Evolutionary conservation across 2,113 vertebrate species (phyloP).

Genomic region (Panthera tigris): DNA sequence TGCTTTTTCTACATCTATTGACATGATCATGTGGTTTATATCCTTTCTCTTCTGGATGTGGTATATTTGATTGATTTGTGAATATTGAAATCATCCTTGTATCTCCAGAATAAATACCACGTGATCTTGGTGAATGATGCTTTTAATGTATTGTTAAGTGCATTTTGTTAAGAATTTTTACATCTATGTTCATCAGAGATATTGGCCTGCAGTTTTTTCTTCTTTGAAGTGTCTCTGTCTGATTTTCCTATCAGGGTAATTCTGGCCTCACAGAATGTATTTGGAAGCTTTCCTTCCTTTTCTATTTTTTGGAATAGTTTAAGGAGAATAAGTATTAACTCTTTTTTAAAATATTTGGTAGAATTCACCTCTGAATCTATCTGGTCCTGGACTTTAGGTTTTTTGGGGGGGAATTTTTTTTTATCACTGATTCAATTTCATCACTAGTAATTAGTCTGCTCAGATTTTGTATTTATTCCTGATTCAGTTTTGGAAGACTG

Average conservation of each 20-base stretch:
- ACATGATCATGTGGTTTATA: background rate
- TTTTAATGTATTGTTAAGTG: background rate
- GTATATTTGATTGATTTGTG: background rate
- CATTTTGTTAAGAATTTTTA: background rate
- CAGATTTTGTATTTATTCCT: background rate
- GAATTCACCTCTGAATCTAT: background rate
- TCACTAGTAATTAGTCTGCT: background rate
- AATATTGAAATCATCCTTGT: background rate
- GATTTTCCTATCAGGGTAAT: background rate
- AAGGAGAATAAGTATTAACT: background rate
- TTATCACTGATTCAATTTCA: background rate
- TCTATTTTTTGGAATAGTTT: background rate
- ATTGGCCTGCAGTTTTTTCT: background rate
- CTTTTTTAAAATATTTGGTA: background rate
- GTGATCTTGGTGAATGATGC: background rate
- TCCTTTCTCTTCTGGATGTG: background rate
- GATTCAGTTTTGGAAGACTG: background rate
- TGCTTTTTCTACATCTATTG: background rate
- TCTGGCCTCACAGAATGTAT: background rate
- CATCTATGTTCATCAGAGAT: background rate
- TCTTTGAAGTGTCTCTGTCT: background rate
- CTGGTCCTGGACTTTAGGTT: background rate
- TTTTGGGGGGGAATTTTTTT: background rate
- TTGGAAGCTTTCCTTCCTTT: background rate
- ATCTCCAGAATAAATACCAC: background rate